These are phyloP conservation scores for Myotis brandtii DNA, from an alignment of 2,113 vertebrate species.

Conservation along the genomic window DNA sequence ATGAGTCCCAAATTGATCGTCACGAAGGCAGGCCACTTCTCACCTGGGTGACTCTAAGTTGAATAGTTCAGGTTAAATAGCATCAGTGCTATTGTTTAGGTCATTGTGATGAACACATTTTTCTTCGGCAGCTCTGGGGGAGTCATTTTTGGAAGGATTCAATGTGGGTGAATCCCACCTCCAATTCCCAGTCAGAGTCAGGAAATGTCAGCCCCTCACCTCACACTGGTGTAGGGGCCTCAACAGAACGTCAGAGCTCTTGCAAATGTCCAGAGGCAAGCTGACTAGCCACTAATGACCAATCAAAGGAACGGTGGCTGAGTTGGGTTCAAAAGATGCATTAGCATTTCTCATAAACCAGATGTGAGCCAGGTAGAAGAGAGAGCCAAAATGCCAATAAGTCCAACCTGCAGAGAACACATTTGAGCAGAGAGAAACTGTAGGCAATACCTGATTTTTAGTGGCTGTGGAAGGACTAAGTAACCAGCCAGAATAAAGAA, in stretches of 20 bases:
- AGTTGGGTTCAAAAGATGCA: not conserved
- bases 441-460: not conserved
- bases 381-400: not conserved
- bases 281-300: not conserved
- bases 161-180: not conserved
- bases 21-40: not conserved
- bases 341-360: not conserved
- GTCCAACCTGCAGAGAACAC: not conserved
- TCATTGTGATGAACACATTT: constrained; percentile 11
- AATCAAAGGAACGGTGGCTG: not conserved
- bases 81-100: not conserved
- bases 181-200: not conserved
- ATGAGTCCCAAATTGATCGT: constrained; percentile 27
- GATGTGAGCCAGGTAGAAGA: not conserved
- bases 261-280: not conserved
- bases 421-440: not conserved
- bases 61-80: not conserved
- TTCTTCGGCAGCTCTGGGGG: not conserved
- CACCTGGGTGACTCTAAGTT: constrained; percentile 9
- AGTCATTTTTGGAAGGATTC: not conserved
- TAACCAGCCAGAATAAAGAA: not conserved
- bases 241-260: not conserved
- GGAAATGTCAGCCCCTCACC: not conserved
- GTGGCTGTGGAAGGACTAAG: not conserved
- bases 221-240: not conserved